Base-by-base conservation (phyloP, 2,888 invertebrate genomes). In the Sceliomorpha sp. region DNA sequence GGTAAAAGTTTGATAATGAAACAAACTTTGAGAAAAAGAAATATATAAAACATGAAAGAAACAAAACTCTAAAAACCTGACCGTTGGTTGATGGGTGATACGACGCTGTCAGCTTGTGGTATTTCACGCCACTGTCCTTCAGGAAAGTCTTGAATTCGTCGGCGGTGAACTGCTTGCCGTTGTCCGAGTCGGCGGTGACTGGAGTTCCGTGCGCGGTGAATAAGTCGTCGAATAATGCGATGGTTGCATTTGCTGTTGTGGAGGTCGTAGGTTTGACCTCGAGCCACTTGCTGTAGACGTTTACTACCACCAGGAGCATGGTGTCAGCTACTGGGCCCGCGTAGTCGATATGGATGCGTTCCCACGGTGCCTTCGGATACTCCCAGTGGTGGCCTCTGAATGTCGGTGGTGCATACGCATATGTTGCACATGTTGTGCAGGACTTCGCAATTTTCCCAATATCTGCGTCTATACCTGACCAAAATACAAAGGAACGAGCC, bases 381-480 rank as follows among this genome's bases (percentile, higher is more conserved):
- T 55, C 60, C 44, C 48, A 67, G 10, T 60, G 48, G 24, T 60
- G 56, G 0, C 50, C 12, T 2, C 51, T 17, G 31, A 39, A 58
- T 37, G 59, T 48, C 0, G 59, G 50, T 39, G 48, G 48, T 0
- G 15, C 44, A 6, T 63, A 55, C 10, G 48, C 51, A 17, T 69
- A 39, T 2, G 10, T 29, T 4, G 59, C 42, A 14, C 59, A 63
- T 0, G 14, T 29, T 8, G n/a, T 9, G n/a, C 32, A 59, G 26
- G 26, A 32, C 5, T 59, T 40, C 1, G 42, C 20, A 5, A 45
- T 29, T 1, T 13, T 17, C 7, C 29, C 44, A 14, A 64, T 56
- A 10, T 64, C 64, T 2, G 17, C 31, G 9, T 67, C 67, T 8
- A 66, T 66, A 7, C 40, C 53, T 6, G 53, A 47, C 53, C 50